Conservation (phyloP, 2,888 invertebrate genomes). For the Megaustenia siamemsis region DNA sequence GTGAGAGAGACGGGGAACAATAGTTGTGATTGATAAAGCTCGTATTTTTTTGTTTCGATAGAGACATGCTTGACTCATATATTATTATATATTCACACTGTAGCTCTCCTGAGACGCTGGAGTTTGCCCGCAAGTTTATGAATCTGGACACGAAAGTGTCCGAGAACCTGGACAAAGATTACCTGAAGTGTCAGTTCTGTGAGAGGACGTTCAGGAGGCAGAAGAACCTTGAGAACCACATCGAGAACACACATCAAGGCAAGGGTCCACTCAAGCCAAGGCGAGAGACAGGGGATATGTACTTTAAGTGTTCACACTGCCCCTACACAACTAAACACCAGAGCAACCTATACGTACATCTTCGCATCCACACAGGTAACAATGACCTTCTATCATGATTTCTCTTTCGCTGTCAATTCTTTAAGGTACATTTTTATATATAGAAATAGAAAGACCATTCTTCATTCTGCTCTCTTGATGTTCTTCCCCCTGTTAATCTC, state of each 20-base stretch:
- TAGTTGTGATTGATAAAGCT: too few relatives aligned
- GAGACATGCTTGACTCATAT: too few relatives aligned
- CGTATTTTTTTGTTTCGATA: too few relatives aligned
- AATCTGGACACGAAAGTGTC: slow-evolving; percentile 69
- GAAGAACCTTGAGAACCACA: slow-evolving; percentile 78
- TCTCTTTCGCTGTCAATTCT: too few relatives aligned
- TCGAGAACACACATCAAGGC: slow-evolving; percentile 79
- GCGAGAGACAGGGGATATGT: slow-evolving; percentile 73
- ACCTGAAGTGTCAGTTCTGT: slow-evolving; percentile 76
- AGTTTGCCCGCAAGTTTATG: slow-evolving; percentile 70
- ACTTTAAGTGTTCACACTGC: slow-evolving; percentile 80
- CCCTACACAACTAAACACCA: slow-evolving; percentile 80
- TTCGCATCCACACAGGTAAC: slow-evolving; percentile 80
- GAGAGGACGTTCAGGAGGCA: slow-evolving; percentile 77
- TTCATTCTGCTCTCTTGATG: too few relatives aligned
- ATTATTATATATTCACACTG: neutral
- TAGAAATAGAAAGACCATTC: too few relatives aligned
- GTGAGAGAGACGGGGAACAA: too few relatives aligned
- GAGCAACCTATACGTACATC: slow-evolving; percentile 80
- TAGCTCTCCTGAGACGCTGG: slow-evolving; percentile 62
- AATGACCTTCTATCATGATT: too few relatives aligned
- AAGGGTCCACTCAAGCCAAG: slow-evolving; percentile 68
- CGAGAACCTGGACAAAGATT: slow-evolving; percentile 70
- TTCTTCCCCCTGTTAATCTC: too few relatives aligned
- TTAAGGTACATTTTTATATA: too few relatives aligned